These are phyloP conservation scores for Scaptomyza caliginosa DNA, from an alignment of 2,888 invertebrate genomes.

Conservation along the genomic window DNA sequence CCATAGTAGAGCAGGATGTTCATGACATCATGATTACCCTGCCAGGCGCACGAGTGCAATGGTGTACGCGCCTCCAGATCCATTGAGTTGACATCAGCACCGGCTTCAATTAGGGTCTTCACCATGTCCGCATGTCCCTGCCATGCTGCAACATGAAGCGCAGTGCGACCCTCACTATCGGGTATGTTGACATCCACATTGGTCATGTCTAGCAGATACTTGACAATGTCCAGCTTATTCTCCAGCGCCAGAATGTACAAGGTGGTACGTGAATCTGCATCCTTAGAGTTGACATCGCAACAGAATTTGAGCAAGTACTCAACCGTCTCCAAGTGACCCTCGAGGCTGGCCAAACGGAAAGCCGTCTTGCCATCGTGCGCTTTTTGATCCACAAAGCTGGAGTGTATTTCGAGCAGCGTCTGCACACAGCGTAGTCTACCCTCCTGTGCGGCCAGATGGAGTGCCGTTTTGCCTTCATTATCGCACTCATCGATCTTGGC, in stretches of 20 bases:
- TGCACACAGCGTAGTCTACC: conserved; percentile 88
- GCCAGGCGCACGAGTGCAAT: conserved; percentile 97
- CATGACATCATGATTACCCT: conserved; percentile 94
- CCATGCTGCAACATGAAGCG: conserved; percentile 95
- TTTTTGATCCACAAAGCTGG: conserved; percentile 91
- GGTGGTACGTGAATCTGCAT: conserved; percentile 96
- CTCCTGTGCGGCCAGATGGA: conserved; percentile 95
- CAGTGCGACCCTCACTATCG: conserved; percentile 95
- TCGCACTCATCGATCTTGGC: conserved; percentile 95
- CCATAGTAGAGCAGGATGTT: conserved; percentile 91
- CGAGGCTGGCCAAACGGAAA: conserved; percentile 86
- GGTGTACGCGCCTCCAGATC: conserved; percentile 95
- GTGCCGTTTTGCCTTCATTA: conserved; percentile 94
- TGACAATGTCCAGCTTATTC: conserved; percentile 92
- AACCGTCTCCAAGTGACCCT: conserved; percentile 89
- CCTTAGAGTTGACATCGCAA: conserved; percentile 94
- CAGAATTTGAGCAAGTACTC: conserved; percentile 88
- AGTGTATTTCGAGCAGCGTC: conserved; percentile 89
- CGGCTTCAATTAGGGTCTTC: conserved; percentile 87
- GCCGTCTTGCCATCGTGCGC: conserved; percentile 96
- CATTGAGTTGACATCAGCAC: conserved; percentile 93
- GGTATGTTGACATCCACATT: conserved; percentile 92
- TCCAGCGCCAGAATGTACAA: conserved; percentile 95
- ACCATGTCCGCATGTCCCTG: conserved; percentile 98
- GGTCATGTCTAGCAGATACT: conserved; percentile 90